These are phyloP conservation scores for Benthosema pterotum DNA, from an alignment of 2,797 vertebrate species.

Conservation along the genomic window DNA sequence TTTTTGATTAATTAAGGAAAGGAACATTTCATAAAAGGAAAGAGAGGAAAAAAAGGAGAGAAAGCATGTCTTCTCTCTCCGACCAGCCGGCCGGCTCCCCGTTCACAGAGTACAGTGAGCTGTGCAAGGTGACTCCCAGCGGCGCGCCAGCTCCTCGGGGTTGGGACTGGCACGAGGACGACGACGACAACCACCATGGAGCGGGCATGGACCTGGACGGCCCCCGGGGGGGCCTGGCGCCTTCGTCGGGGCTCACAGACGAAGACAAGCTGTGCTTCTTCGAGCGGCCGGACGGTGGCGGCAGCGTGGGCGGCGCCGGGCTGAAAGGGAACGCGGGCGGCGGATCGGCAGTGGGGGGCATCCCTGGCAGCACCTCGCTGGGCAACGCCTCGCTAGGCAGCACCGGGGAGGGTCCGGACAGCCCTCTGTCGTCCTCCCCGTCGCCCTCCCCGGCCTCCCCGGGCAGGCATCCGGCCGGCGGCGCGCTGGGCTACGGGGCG, in stretches of 20 bases:
- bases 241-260: constrained; percentile 83
- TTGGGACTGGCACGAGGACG: constrained; percentile 93
- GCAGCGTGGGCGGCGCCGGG: constrained; percentile 71
- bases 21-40: constrained; percentile 41
- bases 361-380: constrained; percentile 70
- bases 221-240: constrained; percentile 63
- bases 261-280: constrained; percentile 93
- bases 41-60: constrained; percentile 65
- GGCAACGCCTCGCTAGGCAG: constrained; percentile 74
- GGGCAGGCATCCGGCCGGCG: constrained; percentile 55
- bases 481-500: constrained; percentile 54
- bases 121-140: constrained; percentile 75
- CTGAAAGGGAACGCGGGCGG: constrained; percentile 81
- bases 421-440: constrained; percentile 75
- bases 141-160: constrained; percentile 70
- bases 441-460: constrained; percentile 74
- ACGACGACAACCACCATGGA: constrained; percentile 76
- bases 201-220: constrained; percentile 77
- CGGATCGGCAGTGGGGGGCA: constrained; percentile 57
- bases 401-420: constrained; percentile 78
- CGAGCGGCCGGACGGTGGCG: constrained; percentile 73
- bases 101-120: constrained; percentile 84
- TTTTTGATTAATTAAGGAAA: constrained; percentile 42
- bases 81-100: constrained; percentile 84
- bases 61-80: constrained; percentile 88